Conservation (phyloP, 2,113 vertebrate species). For the Mastomys natalensis region DNA sequence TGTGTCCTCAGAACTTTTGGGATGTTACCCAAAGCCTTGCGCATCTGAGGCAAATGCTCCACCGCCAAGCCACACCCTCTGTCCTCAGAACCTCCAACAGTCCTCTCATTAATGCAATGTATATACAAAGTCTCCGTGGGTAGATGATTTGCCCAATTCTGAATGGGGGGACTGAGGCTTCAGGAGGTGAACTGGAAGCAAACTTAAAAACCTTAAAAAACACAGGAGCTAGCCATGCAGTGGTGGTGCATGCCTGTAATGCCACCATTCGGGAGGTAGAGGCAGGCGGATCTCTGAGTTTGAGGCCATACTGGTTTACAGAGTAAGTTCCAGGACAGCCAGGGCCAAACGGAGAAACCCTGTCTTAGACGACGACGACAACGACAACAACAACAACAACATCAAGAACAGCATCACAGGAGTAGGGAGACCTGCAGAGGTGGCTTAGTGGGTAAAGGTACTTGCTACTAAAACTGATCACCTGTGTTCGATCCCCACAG, state of each 20-base stretch:
- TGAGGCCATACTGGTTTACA: not conserved
- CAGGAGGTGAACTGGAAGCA: constrained; percentile 17
- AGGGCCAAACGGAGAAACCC: not conserved
- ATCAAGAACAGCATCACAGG: not conserved
- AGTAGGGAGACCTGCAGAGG: not conserved
- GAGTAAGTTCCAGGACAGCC: not conserved
- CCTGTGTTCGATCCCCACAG: no score
- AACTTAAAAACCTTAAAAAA: constrained; percentile 44
- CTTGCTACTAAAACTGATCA: not conserved
- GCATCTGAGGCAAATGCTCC: not conserved
- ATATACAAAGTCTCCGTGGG: not conserved
- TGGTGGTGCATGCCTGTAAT: not conserved
- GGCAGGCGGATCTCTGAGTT: not conserved
- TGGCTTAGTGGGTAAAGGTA: not conserved
- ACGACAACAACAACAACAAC: not conserved
- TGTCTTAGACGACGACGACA: no score
- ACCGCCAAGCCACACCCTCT: no score
- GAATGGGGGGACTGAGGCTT: constrained; percentile 29
- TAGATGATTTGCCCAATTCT: not conserved
- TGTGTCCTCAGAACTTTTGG: constrained; percentile 23
- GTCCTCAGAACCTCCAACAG: constrained; percentile 23
- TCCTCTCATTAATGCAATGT: constrained; percentile 12
- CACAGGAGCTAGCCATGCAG: not conserved
- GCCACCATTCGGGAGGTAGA: not conserved
- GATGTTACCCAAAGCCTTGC: not conserved